A percentile compares a stretch with the other conserved stretches of the same genome.
phyloP scores from a whole-genome alignment of 1,140 invertebrate species.

The Heliothis subflexa region DNA sequence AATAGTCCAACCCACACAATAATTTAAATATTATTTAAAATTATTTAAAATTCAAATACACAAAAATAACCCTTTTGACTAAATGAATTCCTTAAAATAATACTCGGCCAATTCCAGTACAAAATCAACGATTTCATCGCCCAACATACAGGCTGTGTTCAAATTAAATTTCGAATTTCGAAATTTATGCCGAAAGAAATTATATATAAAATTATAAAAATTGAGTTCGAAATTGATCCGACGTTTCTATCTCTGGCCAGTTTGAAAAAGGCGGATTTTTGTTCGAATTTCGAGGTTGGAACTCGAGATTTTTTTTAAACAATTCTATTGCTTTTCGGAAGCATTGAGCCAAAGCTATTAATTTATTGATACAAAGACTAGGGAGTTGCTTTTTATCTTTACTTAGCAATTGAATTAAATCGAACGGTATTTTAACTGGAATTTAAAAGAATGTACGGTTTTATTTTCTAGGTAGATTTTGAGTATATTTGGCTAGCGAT shows the following conservation, averaged over 20 bases:
- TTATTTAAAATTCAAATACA: no score
- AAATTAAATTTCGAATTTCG: constrained; percentile 12
- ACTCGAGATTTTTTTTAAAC: neutral
- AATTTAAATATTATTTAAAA: no score
- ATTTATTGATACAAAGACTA: constrained; percentile 31
- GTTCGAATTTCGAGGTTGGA: neutral
- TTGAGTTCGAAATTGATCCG: constrained; percentile 19
- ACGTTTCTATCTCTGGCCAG: constrained; percentile 7
- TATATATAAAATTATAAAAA: constrained; percentile 22
- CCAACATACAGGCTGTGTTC: constrained; percentile 11
- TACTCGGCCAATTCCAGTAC: neutral
- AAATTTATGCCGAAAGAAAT: neutral
- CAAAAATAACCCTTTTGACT: no score
- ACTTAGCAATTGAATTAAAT: constrained; percentile 29
- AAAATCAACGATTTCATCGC: neutral
- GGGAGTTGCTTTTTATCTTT: constrained; percentile 5
- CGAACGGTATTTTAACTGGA: neutral
- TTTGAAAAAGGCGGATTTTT: neutral
- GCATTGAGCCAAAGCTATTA: constrained; percentile 24
- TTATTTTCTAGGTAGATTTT: neutral
- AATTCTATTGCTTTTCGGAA: neutral
- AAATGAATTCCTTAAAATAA: neutral
- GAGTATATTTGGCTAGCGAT: neutral
- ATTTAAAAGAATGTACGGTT: constrained; percentile 17
- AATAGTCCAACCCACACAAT: no score